Base-by-base conservation (phyloP, 2,113 vertebrate species). In the Istiophorus platypterus region DNA sequence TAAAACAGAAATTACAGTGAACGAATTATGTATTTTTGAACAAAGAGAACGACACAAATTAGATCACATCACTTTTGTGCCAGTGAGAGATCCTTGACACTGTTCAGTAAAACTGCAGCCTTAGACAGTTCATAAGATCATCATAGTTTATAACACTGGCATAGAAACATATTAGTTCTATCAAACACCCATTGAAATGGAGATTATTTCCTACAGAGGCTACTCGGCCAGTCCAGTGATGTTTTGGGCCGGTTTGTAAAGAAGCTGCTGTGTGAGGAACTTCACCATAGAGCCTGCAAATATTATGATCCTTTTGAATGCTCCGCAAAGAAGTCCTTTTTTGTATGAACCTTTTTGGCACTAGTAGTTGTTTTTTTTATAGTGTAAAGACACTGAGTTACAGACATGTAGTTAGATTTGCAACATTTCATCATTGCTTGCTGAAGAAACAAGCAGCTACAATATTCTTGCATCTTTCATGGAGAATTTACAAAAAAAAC, bases 271-370 rank as follows among this genome's bases (percentile, higher is more conserved):
- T 49, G 4, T 49, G 18, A 49, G 20, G 45, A 6, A 20, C 45
- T 20, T 49, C 45, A 42, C 57, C 58, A 45, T 45, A 31, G 10
- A 71, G 26, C 58, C 67, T 57, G 59, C 45, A 47, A 70, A 63
- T 14, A 54, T 5, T 37, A 37, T 37, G 4, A n/a, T n/a, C n/a
- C 10, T 47, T 67, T 37, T 59, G 41, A 69, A 61, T 69, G 49
- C 29, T 68, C 65, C 27, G 10, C 24, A 69, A 39, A 77, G 29
- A 17, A 39, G 31, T 29, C 13, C 14, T 52, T 41, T 41, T 42
- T 18, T 62, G 56, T 5, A 15, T 29, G 17, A 12, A 24, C 54
- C 65, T 52, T 17, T 42, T 22, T 15, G n/a, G 20, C 52, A 26
- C 22, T 5, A 6, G 56, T 51, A 54, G 29, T 4, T 51, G 29